Evolutionary conservation across 2,797 vertebrate genomes (phyloP).

Genomic region (Cyprinella venusta): DNA sequence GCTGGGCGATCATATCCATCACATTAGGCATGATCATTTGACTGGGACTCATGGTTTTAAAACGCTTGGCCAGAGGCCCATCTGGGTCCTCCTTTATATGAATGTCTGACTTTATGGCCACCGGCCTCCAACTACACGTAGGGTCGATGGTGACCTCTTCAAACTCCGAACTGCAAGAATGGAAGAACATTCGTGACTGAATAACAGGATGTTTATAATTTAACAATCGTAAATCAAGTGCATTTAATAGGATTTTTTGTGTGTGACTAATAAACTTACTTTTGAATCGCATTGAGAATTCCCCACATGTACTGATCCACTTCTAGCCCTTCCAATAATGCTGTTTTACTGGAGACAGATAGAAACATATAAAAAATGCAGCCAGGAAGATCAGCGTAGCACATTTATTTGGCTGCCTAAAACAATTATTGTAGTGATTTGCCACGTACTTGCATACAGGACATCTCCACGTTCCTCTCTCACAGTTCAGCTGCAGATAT

Average conservation of each 20-base stretch:
- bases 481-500: slow-evolving; percentile 97
- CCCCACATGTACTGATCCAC: slow-evolving; percentile 99
- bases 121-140: slow-evolving; percentile 97
- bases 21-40: slow-evolving; percentile 99
- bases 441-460: slow-evolving; percentile 97
- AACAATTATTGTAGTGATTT: background rate
- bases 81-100: slow-evolving; percentile 99
- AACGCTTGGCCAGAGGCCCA: slow-evolving; percentile 94
- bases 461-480: slow-evolving; percentile 98
- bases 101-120: slow-evolving; percentile 96
- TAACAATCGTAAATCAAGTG: background rate
- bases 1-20: slow-evolving; percentile 98
- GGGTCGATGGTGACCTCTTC: slow-evolving; percentile 99
- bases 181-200: background rate
- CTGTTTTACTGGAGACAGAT: slow-evolving; percentile 90
- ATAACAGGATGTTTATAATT: background rate
- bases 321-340: slow-evolving; percentile 95
- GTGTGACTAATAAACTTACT: slow-evolving; percentile 77
- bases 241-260: slow-evolving; percentile 2
- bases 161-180: slow-evolving; percentile 88
- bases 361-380: slow-evolving; percentile 36
- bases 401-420: background rate
- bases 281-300: slow-evolving; percentile 98
- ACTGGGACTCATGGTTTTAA: slow-evolving; percentile 99
- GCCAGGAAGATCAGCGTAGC: slow-evolving; percentile 26